Conservation (phyloP, 2,888 invertebrate genomes). For the Sisyra terminalis region DNA sequence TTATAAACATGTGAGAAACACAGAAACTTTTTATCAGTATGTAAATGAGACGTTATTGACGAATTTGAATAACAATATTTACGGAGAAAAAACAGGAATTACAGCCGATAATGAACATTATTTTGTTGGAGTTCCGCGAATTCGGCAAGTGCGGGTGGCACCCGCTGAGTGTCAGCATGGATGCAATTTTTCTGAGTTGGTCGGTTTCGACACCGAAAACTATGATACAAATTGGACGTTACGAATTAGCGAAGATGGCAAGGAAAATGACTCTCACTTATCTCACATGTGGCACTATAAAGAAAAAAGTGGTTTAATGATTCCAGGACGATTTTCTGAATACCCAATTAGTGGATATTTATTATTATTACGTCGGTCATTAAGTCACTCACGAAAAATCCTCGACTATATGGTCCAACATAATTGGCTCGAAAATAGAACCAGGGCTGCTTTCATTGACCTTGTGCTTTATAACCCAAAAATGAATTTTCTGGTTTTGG, state of each 20-base stretch:
- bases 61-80: not conserved
- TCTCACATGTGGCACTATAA: not conserved
- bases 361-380: not conserved
- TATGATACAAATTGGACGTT: not conserved
- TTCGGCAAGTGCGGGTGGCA: not conserved
- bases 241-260: not conserved
- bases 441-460: not conserved
- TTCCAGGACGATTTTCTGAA: not conserved
- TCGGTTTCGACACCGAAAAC: not conserved
- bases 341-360: conserved; percentile 1
- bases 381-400: not conserved
- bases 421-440: not conserved
- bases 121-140: not conserved
- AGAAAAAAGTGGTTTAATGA: not conserved
- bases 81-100: not conserved
- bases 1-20: not conserved
- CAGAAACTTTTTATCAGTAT: not conserved
- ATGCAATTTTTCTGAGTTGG: not conserved
- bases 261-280: not conserved
- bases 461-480: not conserved
- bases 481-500: not conserved
- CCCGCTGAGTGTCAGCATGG: not conserved
- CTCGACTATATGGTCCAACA: not conserved
- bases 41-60: not conserved
- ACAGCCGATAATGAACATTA: not conserved